A percentile compares a stretch with the other conserved stretches of the same genome.
Conservation (phyloP, 2,113 vertebrate species). For the Sphyrna mokarran region DNA sequence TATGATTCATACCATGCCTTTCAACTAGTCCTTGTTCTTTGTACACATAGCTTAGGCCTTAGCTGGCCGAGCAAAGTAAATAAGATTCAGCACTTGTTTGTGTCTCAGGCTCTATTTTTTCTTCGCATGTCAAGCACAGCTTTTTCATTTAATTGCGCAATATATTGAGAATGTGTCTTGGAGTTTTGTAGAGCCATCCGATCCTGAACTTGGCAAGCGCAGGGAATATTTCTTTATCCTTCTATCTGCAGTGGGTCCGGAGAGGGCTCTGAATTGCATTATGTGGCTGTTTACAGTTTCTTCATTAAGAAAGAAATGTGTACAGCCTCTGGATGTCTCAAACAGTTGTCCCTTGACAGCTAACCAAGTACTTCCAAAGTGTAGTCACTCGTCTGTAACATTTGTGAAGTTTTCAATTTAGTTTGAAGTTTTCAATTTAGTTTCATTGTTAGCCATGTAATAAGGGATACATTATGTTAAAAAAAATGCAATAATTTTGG, state of each 20-base stretch:
- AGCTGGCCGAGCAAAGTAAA: conserved; percentile 10
- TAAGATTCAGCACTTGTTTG: not conserved
- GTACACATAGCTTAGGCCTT: not conserved
- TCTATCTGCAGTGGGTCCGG: not conserved
- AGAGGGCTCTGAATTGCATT: not conserved
- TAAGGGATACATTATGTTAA: not conserved
- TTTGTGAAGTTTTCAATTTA: not conserved
- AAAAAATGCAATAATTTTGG: not conserved
- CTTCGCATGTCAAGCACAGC: not conserved
- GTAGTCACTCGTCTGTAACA: no score
- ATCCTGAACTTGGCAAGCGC: not conserved
- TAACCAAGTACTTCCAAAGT: no score
- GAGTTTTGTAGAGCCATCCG: not conserved
- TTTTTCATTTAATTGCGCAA: not conserved
- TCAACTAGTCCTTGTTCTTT: not conserved
- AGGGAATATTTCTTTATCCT: not conserved
- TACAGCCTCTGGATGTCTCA: not conserved
- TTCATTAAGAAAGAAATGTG: not conserved
- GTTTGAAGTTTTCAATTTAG: not conserved
- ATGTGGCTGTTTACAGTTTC: not conserved
- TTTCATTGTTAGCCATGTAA: not conserved
- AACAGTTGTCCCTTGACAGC: not conserved
- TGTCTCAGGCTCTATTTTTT: not conserved
- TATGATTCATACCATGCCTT: not conserved
- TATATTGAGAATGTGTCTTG: not conserved